phyloP scores from a whole-genome alignment of 2,888 invertebrate genomes.

The Cephus runcator region DNA sequence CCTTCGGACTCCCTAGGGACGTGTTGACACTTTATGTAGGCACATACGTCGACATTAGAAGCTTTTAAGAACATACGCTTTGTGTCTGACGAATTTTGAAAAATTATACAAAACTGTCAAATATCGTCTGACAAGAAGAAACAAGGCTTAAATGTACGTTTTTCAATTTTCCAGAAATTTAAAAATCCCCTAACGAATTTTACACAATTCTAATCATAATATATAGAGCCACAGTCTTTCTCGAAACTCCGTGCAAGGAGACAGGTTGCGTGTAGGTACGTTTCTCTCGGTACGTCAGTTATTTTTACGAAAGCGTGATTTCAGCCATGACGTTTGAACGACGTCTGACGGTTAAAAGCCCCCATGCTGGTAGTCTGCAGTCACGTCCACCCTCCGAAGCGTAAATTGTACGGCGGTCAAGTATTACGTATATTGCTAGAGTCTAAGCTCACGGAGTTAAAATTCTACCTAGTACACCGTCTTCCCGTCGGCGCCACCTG shows the following conservation, averaged over 20 bases:
- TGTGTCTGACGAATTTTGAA: neutral
- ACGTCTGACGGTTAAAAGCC: conserved; percentile 16
- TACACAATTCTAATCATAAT: neutral
- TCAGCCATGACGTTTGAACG: neutral
- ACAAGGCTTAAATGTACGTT: neutral
- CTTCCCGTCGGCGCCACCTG: neutral
- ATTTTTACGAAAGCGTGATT: conserved; percentile 8
- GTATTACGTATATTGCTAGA: neutral
- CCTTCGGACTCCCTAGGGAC: neutral
- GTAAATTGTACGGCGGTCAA: neutral
- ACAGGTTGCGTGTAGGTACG: neutral
- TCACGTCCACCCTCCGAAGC: neutral
- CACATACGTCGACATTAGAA: neutral
- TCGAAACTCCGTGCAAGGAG: neutral
- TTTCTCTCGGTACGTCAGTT: conserved; percentile 2
- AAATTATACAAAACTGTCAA: neutral
- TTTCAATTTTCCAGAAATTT: neutral
- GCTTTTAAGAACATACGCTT: neutral
- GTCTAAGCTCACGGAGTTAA: neutral
- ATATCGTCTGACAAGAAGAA: neutral
- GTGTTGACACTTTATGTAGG: neutral
- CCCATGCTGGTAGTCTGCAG: conserved; percentile 1
- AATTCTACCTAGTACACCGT: neutral
- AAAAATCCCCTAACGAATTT: neutral
- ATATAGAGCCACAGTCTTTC: neutral